phyloP scores from a whole-genome alignment of 2,113 vertebrate genomes.

The Collichthys lucidus region DNA sequence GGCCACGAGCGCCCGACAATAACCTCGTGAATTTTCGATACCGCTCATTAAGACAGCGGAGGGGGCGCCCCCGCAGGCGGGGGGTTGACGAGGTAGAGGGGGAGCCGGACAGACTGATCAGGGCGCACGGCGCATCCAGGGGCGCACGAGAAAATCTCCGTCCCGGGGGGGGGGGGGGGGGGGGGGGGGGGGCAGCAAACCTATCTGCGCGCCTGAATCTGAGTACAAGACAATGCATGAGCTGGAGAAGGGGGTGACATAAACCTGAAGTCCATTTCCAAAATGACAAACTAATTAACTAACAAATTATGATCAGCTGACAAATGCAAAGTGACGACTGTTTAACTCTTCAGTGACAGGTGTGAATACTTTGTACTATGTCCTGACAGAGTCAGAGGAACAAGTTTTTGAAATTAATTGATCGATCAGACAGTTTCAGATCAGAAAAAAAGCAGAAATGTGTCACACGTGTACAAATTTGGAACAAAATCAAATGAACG shows the following conservation, averaged over 20 bases:
- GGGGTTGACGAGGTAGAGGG: no score
- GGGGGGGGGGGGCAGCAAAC: no score
- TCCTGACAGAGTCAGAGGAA: not conserved
- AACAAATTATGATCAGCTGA: not conserved
- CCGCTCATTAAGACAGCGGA: no score
- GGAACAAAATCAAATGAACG: not conserved
- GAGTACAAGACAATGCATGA: not conserved
- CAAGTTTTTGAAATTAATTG: not conserved
- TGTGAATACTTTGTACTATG: not conserved
- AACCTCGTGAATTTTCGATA: no score
- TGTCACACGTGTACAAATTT: slow-evolving; percentile 4
- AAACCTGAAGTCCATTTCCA: not conserved
- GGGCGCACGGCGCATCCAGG: no score
- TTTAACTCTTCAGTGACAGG: not conserved
- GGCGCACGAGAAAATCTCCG: no score
- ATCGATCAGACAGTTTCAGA: not conserved
- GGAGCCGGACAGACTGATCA: no score
- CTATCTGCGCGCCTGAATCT: no score
- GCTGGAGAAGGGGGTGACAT: not conserved
- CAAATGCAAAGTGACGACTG: not conserved
- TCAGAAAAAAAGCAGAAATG: not conserved
- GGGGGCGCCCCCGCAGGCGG: no score
- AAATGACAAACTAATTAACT: not conserved
- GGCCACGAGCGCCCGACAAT: no score
- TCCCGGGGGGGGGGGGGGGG: no score